A percentile compares a stretch with the other conserved stretches of the same genome.
Evolutionary conservation across 2,113 vertebrate species (phyloP).

Genomic region (Myotis davidii): DNA sequence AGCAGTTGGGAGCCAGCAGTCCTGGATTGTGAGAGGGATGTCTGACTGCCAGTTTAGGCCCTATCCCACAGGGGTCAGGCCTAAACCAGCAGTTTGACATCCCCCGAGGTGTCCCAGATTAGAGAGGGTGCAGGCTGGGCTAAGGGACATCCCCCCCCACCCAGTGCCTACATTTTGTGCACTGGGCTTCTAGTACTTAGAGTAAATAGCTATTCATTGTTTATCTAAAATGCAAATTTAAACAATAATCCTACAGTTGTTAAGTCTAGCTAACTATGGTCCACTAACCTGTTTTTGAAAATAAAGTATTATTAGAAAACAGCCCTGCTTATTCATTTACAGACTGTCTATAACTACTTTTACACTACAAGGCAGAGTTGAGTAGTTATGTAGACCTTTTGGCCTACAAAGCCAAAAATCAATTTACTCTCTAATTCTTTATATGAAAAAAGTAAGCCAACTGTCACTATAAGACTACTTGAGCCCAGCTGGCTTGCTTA

Average conservation of each 20-base stretch:
- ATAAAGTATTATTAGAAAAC: background rate
- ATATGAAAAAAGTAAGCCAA: background rate
- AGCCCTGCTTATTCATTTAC: background rate
- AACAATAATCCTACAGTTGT: background rate
- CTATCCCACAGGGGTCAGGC: too few relatives aligned
- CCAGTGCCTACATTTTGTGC: too few relatives aligned
- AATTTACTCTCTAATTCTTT: background rate
- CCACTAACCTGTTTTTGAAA: background rate
- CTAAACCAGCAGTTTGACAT: too few relatives aligned
- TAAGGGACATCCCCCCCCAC: too few relatives aligned
- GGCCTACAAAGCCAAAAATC: background rate
- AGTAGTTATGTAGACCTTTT: background rate
- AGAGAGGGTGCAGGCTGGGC: too few relatives aligned
- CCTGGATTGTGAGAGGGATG: too few relatives aligned
- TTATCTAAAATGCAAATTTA: conserved; percentile 43
- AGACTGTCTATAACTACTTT: background rate
- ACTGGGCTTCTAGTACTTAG: too few relatives aligned
- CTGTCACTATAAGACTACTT: background rate
- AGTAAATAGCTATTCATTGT: background rate
- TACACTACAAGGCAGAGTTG: background rate
- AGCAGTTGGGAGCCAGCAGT: too few relatives aligned
- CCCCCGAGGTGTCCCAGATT: too few relatives aligned
- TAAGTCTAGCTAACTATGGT: background rate
- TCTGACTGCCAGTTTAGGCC: too few relatives aligned
- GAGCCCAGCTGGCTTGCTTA: too few relatives aligned